Evolutionary conservation across 2,888 invertebrate genomes (phyloP), one percentile per base, ranked within the genome.

Genomic region (Chironomus riparius): DNA sequence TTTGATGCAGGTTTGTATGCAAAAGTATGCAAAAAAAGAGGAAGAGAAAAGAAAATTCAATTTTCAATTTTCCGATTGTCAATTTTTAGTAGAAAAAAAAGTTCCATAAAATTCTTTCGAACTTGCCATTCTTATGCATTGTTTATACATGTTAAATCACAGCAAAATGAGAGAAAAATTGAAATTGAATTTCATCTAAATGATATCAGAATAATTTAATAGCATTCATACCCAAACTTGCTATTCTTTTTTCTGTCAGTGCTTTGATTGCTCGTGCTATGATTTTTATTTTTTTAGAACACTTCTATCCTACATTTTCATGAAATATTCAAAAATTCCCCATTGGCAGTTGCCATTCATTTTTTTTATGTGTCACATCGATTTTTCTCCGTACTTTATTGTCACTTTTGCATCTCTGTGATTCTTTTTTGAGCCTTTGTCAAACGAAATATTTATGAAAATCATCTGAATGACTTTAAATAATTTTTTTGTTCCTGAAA

Each of bases 201-300:
- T 65, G 65, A 65, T 65, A 65, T 65, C 21, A 65, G 65, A 65
- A 65, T 65, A 65, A 65, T 65, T 65, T 24, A 65, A 65, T 65
- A 65, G 13, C 21, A 21, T 65, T 56, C 56, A 56, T 56, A 18
- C 56, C 56, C 56, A 18, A 18, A 56, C 18, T 56, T 56, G n/a
- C 15, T 18, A 15, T 18, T 56, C 18, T 56, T 50, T n/a, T n/a
- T 15, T 38, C 38, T 38, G 38, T 38, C 38, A 38, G 38, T 38
- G 38, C 10, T 38, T 7, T 38, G 38, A 38, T 38, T 38, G 38
- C 38, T 38, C 38, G 38, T 38, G 38, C 38, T 10, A 10, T 38
- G 38, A 38, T 38, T 38, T 50, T 15, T 50, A 50, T 50, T 50
- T n/a, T 56, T 15, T 50, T 15, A 7, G 15, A 56, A 56, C n/a